Percentiles rank a stretch among this genome's conserved stretches.
Conservation (phyloP, 1,140 invertebrate genomes). For the Zaprionus inermis region DNA sequence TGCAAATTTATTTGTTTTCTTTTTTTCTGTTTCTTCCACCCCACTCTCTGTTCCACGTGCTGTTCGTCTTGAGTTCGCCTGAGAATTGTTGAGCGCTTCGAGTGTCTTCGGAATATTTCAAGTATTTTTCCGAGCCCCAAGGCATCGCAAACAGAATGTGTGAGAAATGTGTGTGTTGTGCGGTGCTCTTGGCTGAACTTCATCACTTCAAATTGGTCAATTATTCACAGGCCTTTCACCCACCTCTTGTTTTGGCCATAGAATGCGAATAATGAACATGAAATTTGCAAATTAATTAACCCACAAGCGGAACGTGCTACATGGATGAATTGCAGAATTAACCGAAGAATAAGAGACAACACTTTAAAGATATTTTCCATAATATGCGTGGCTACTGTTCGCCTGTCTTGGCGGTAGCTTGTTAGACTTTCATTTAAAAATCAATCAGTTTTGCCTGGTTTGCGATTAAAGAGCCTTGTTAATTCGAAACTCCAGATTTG, state of each 20-base stretch:
- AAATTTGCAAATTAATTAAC: constrained; percentile 27
- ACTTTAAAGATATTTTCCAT: background rate
- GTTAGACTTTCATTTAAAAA: background rate
- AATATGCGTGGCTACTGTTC: background rate
- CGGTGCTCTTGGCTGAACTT: constrained; percentile 44
- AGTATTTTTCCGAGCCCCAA: constrained; percentile 36
- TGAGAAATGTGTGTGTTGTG: constrained; percentile 38
- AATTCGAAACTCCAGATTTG: background rate
- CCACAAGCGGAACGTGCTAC: background rate
- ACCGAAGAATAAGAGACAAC: background rate
- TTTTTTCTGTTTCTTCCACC: constrained; percentile 19
- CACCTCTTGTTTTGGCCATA: background rate
- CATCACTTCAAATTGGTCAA: constrained; percentile 50
- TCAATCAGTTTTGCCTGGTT: constrained; percentile 1
- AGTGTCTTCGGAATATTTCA: constrained; percentile 52
- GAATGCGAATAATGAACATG: constrained; percentile 16
- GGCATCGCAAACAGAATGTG: constrained; percentile 32
- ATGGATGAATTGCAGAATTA: background rate
- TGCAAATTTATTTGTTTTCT: constrained; percentile 43
- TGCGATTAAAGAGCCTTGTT: background rate
- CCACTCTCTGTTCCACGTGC: constrained; percentile 59
- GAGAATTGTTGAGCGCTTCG: constrained; percentile 58
- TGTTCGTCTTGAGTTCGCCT: constrained; percentile 35
- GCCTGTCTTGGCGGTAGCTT: background rate
- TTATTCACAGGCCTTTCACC: constrained; percentile 42